Percentiles rank a stretch among this genome's conserved stretches.
phyloP scores from a whole-genome alignment of 2,797 vertebrate species.

The Amphiprion clarkii region DNA sequence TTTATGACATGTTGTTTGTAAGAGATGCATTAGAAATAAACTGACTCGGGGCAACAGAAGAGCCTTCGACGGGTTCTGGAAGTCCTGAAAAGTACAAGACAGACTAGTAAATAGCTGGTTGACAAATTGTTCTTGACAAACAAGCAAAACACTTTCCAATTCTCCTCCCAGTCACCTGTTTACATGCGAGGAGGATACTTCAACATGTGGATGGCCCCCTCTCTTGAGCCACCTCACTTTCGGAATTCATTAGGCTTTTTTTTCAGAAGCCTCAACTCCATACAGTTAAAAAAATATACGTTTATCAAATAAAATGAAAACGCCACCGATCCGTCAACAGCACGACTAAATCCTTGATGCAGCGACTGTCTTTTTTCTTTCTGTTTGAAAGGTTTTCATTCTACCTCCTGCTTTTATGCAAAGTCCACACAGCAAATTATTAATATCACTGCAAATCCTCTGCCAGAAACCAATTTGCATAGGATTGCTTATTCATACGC shows the following conservation, averaged over 20 bases:
- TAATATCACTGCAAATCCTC: conserved; percentile 29
- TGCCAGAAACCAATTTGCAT: conserved; percentile 45
- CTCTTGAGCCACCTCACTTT: too few species aligned
- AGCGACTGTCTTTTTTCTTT: neutral
- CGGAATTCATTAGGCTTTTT: neutral
- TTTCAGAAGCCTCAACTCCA: neutral
- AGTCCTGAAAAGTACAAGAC: neutral
- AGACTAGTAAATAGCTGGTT: neutral
- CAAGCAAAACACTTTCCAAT: neutral
- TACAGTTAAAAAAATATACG: neutral
- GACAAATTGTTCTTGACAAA: neutral
- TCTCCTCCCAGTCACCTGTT: neutral
- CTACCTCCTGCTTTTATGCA: conserved; percentile 23
- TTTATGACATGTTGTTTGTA: neutral
- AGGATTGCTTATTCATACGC: conserved; percentile 45
- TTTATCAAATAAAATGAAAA: neutral
- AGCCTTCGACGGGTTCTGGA: neutral
- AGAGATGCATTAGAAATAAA: neutral
- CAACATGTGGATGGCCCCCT: neutral
- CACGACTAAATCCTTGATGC: conserved; percentile 6
- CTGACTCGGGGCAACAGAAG: neutral
- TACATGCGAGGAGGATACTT: neutral
- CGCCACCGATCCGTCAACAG: neutral
- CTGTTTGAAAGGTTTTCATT: conserved; percentile 25
- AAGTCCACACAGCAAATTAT: conserved; percentile 30